Conservation (phyloP, 1,140 invertebrate species). For the Centruroides sculpturatus region DNA sequence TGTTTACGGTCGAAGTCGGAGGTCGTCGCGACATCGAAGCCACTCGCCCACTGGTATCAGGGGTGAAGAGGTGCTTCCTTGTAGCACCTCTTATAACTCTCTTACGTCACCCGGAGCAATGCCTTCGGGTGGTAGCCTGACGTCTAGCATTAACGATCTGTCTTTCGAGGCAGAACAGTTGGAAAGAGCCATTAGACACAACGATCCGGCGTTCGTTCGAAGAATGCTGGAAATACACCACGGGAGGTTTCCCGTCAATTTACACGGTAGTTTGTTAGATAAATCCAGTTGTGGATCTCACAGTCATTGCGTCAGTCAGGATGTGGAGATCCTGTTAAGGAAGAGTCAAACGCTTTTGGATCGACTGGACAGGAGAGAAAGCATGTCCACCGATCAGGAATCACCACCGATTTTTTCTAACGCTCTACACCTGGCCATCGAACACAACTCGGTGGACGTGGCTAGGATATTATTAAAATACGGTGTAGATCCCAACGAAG, state of each 20-base stretch:
- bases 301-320: conserved; percentile 22
- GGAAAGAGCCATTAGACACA: conserved; percentile 37
- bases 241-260: conserved; percentile 35
- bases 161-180: conserved; percentile 37
- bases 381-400: conserved; percentile 15
- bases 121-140: conserved; percentile 25
- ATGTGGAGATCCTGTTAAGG: conserved; percentile 15
- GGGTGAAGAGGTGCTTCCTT: too few species aligned
- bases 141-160: conserved; percentile 38
- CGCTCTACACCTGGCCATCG: conserved; percentile 41
- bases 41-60: too few species aligned
- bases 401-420: conserved; percentile 35
- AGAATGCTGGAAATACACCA: conserved; percentile 39
- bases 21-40: too few species aligned
- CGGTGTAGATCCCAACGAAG: conserved; percentile 39
- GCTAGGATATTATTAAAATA: conserved; percentile 37
- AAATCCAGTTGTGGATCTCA: conserved; percentile 23
- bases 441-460: conserved; percentile 39
- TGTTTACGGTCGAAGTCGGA: too few species aligned
- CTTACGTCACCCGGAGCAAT: too few species aligned
- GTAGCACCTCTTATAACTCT: too few species aligned
- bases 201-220: conserved; percentile 36
- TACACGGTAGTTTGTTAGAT: conserved; percentile 22
- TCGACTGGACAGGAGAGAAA: conserved; percentile 20
- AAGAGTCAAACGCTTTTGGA: conserved; percentile 23